Evolutionary conservation across 2,797 vertebrate genomes (phyloP), one percentile per base, ranked within the genome.

Genomic region (Halcyon leucocephala): DNA sequence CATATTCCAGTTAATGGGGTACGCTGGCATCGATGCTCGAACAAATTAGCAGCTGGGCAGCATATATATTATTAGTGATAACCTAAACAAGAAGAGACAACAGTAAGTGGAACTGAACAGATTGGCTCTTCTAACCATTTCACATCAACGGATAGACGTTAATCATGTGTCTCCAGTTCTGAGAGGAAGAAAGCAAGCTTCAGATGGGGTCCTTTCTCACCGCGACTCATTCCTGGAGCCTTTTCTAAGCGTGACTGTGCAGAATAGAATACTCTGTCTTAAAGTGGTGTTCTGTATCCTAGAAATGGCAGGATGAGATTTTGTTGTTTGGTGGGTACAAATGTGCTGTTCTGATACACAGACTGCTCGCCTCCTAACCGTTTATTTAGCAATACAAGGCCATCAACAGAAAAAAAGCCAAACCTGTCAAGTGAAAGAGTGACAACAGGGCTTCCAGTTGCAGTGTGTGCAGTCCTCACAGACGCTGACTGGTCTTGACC

Each of bases 1-100:
- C 77, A 0, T 62, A 9, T 96, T 94, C 73, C 90, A 46, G 74
- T 25, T 96, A 96, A 96, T 95, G 95, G 94, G 79, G 64, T 60
- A 72, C 31, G 7, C 70, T 28, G 77, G 60, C 65, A 21, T 49
- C 55, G 61, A n/a, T 71, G n/a, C 41, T 57, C 13, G 61, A 41
- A 67, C 4, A 10, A 79, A 48, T 79, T 48, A 88, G 79, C 39
- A 37, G 5, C 28, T 39, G 9, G 55, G 51, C 73, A 64, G 73
- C 19, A 5, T 46, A 4, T 48, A 3, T 73, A 21, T 86, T 92
- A 66, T 78, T 95, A 82, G 77, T 7, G 73, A 92, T 94, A 79
- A 86, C 48, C 81, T 64, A 20, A 84, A 48, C 22, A 9, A 67
- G 73, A 64, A 66, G 81, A 86, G 77, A 83, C 39, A 33, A 3